phyloP scores from a whole-genome alignment of 2,113 vertebrate genomes.

The Carassius carassius region DNA sequence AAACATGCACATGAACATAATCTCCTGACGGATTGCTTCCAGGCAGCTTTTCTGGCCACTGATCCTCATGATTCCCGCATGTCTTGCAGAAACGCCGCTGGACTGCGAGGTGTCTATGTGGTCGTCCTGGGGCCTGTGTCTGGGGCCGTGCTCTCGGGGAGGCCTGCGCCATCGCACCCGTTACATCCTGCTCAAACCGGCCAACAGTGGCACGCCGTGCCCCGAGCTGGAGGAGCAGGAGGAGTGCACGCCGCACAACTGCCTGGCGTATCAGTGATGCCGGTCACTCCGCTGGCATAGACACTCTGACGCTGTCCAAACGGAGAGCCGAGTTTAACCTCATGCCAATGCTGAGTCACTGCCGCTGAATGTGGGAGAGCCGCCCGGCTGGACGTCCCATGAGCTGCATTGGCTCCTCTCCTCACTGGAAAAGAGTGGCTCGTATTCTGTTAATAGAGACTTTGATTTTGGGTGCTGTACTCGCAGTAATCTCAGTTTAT shows the following conservation, averaged over 20 bases:
- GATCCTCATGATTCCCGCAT: not conserved
- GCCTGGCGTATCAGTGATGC: constrained; percentile 68
- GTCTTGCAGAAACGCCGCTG: constrained; percentile 73
- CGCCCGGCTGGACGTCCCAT: not conserved
- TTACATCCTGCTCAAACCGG: constrained; percentile 79
- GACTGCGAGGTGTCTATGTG: constrained; percentile 81
- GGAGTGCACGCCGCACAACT: constrained; percentile 74
- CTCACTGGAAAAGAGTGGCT: constrained; percentile 31
- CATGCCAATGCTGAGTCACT: constrained; percentile 12
- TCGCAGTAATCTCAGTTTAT: constrained; percentile 28
- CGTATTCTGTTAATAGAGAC: constrained; percentile 41
- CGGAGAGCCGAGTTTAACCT: constrained; percentile 27
- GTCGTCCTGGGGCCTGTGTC: constrained; percentile 81
- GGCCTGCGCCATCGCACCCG: constrained; percentile 76
- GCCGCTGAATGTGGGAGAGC: constrained; percentile 7
- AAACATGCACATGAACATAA: not conserved
- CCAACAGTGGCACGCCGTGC: constrained; percentile 76
- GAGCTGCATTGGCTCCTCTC: constrained; percentile 14
- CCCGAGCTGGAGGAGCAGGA: constrained; percentile 80
- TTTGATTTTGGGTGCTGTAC: constrained; percentile 29
- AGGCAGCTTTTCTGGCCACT: not conserved
- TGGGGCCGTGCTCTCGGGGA: constrained; percentile 72
- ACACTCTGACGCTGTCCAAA: constrained; percentile 39
- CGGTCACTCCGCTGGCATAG: constrained; percentile 19
- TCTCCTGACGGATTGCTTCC: not conserved